These are phyloP conservation scores for Dryadula phaetusa DNA, from an alignment of 2,888 invertebrate species.

Conservation along the genomic window DNA sequence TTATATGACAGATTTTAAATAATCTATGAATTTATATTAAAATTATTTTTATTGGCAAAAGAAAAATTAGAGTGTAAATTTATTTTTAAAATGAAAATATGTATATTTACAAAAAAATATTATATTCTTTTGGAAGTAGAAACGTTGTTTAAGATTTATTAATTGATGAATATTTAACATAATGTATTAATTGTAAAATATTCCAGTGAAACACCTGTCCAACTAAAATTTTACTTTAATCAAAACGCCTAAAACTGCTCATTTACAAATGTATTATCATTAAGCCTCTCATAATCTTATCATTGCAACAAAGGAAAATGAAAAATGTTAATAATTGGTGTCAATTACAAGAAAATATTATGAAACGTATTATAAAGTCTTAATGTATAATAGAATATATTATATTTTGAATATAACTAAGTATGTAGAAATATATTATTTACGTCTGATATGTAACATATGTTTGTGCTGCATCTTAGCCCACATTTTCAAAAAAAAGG, in stretches of 20 bases:
- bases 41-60: too few species aligned
- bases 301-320: slow-evolving; percentile 25
- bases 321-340: background rate
- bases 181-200: too few species aligned
- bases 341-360: background rate
- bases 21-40: too few species aligned
- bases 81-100: too few species aligned
- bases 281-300: slow-evolving; percentile 26
- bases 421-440: background rate
- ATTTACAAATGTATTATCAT: slow-evolving; percentile 25
- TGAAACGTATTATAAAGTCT: too few species aligned
- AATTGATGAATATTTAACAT: too few species aligned
- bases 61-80: too few species aligned
- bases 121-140: background rate
- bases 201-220: background rate
- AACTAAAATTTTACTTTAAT: background rate
- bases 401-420: background rate
- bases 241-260: background rate
- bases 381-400: background rate
- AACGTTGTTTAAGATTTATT: background rate
- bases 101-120: too few species aligned
- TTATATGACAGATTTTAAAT: too few species aligned
- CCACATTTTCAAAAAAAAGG: slow-evolving; percentile 32
- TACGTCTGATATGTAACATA: background rate
- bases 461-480: slow-evolving; percentile 28